Percentiles rank a stretch among this genome's conserved stretches.
Evolutionary conservation across 1,140 invertebrate species (phyloP).

Genomic region (Drosophila sechellia): DNA sequence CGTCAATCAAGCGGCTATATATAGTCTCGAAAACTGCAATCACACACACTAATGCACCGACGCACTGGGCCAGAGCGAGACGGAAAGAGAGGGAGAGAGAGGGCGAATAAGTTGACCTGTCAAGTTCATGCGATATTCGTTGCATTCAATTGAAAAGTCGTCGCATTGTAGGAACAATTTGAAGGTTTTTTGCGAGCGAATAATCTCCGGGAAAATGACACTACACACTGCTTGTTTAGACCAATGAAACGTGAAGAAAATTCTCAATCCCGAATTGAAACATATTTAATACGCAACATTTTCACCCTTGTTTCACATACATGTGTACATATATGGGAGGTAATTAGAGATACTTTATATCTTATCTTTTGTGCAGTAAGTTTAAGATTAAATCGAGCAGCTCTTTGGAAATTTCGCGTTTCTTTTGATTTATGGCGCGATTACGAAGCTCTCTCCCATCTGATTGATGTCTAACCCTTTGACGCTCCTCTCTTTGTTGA

Average conservation of each 20-base stretch:
- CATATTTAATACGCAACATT: no score
- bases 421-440: conserved; percentile 25
- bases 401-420: conserved; percentile 3
- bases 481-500: background rate
- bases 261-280: no score
- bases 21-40: conserved; percentile 23
- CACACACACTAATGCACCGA: background rate
- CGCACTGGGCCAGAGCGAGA: background rate
- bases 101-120: conserved; percentile 39
- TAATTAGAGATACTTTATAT: background rate
- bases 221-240: no score
- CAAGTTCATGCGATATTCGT: conserved; percentile 50
- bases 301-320: no score
- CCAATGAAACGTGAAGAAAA: no score
- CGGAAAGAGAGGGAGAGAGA: background rate
- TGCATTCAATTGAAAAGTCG: conserved; percentile 34
- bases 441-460: conserved; percentile 3
- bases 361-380: conserved; percentile 8
- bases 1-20: conserved; percentile 41
- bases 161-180: conserved; percentile 22
- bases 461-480: conserved; percentile 35
- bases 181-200: background rate
- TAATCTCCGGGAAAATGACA: background rate
- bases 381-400: conserved; percentile 19
- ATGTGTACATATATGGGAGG: no score